Evolutionary conservation across 1,140 invertebrate species (phyloP).

Genomic region (Amyelois transitella): DNA sequence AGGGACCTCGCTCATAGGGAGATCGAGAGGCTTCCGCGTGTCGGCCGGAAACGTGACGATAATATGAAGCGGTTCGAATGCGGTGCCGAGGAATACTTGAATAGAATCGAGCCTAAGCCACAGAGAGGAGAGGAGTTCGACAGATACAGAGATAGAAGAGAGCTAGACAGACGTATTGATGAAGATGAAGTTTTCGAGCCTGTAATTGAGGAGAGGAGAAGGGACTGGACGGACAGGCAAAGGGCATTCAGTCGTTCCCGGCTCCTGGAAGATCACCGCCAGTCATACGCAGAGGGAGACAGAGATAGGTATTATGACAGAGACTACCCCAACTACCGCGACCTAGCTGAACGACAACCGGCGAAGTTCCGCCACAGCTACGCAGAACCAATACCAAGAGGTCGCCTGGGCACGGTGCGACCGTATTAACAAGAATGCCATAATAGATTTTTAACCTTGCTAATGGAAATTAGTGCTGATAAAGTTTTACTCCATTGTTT

Average conservation of each 20-base stretch:
- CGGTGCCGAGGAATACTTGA: conserved; percentile 57
- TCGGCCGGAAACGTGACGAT: conserved; percentile 58
- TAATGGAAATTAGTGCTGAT: not conserved
- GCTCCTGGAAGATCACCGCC: conserved; percentile 59
- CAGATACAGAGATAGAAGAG: conserved; percentile 51
- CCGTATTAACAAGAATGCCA: conserved; percentile 63
- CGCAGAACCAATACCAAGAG: conserved; percentile 66
- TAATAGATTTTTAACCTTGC: conserved; percentile 42
- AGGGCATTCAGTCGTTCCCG: conserved; percentile 62
- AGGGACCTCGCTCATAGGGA: conserved; percentile 46
- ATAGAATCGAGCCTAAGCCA: conserved; percentile 57
- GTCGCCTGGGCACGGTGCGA: conserved; percentile 65
- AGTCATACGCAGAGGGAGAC: conserved; percentile 55
- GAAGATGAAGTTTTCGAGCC: conserved; percentile 69
- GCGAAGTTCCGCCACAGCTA: conserved; percentile 70
- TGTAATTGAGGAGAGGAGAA: conserved; percentile 59
- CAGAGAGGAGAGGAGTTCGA: conserved; percentile 53
- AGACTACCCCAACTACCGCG: conserved; percentile 60
- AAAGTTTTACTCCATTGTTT: not conserved
- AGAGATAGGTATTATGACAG: conserved; percentile 63
- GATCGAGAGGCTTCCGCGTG: conserved; percentile 60
- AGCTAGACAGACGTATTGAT: conserved; percentile 58
- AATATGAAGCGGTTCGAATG: conserved; percentile 50
- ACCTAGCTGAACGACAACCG: conserved; percentile 59
- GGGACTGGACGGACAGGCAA: conserved; percentile 63